These are phyloP conservation scores for Octonoba sinensis DNA, from an alignment of 2,888 invertebrate genomes.

Conservation along the genomic window DNA sequence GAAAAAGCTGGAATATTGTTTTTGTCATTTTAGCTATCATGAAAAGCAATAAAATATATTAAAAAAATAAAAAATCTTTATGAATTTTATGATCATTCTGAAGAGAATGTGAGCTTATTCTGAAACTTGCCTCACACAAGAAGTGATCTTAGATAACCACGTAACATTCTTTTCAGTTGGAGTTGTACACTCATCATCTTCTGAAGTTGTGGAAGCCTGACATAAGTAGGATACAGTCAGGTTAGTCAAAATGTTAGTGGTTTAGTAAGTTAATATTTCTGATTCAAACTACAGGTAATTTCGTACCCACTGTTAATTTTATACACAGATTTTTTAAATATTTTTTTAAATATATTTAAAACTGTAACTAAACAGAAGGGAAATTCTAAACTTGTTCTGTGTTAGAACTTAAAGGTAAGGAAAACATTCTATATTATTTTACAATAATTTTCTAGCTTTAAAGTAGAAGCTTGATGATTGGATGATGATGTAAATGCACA, in stretches of 20 bases:
- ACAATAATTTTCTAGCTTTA: no score
- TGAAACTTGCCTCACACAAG: conserved; percentile 64
- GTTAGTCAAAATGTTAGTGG: conserved; percentile 6
- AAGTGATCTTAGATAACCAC: conserved; percentile 64
- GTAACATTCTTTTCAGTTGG: conserved; percentile 56
- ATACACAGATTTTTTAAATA: neutral
- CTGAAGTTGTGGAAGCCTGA: conserved; percentile 36
- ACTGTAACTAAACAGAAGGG: neutral
- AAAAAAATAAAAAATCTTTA: neutral
- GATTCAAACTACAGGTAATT: no score
- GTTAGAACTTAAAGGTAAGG: no score
- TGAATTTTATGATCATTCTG: neutral
- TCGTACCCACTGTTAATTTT: no score
- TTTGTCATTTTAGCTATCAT: neutral
- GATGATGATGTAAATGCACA: no score
- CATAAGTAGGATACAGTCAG: conserved; percentile 7
- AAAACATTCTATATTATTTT: no score
- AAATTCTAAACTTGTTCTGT: neutral
- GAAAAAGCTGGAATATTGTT: neutral
- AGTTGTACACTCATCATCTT: conserved; percentile 30
- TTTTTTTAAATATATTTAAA: neutral
- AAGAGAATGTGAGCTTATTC: neutral
- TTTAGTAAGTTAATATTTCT: conserved; percentile 6
- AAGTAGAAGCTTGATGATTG: no score
- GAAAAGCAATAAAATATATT: neutral